Conservation (phyloP, 2,797 vertebrate genomes). For the Trematomus bernacchii region DNA sequence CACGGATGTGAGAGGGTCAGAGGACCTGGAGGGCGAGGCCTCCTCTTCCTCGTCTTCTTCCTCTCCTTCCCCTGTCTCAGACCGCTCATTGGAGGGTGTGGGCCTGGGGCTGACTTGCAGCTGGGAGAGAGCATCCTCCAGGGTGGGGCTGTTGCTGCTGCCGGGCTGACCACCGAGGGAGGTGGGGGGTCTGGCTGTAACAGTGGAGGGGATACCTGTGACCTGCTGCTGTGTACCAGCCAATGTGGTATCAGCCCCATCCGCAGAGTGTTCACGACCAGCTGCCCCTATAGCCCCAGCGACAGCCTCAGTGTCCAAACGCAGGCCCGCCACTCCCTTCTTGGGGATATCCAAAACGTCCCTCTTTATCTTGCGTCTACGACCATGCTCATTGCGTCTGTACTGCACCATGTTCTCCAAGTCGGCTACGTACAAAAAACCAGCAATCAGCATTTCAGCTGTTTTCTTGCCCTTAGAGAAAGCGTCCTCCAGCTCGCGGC, state of each 20-base stretch:
- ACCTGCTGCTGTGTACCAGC: slow-evolving; percentile 80
- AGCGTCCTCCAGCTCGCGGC: slow-evolving; percentile 97
- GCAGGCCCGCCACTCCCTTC: slow-evolving; percentile 97
- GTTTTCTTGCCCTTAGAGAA: slow-evolving; percentile 98
- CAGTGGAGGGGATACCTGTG: slow-evolving; percentile 57
- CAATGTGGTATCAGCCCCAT: slow-evolving; percentile 88
- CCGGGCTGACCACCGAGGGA: slow-evolving; percentile 88
- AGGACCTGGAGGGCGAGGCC: slow-evolving; percentile 84
- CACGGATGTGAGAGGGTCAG: slow-evolving; percentile 87
- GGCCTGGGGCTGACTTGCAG: slow-evolving; percentile 89
- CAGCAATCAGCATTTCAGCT: slow-evolving; percentile 98
- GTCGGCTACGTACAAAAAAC: slow-evolving; percentile 97
- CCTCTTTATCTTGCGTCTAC: slow-evolving; percentile 96
- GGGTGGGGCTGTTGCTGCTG: slow-evolving; percentile 68
- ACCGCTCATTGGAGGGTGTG: slow-evolving; percentile 79
- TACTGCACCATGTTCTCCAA: slow-evolving; percentile 99
- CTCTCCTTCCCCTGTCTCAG: slow-evolving; percentile 89
- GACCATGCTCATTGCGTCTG: slow-evolving; percentile 96
- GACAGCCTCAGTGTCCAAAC: slow-evolving; percentile 85
- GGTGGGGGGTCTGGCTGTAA: slow-evolving; percentile 84
- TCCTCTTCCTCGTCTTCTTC: slow-evolving; percentile 93
- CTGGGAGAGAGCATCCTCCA: slow-evolving; percentile 92
- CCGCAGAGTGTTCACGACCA: slow-evolving; percentile 93
- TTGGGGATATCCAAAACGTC: slow-evolving; percentile 97
- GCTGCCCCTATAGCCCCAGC: slow-evolving; percentile 72